These are phyloP conservation scores for Tigriopus californicus DNA, from an alignment of 2,888 invertebrate genomes.

Conservation along the genomic window DNA sequence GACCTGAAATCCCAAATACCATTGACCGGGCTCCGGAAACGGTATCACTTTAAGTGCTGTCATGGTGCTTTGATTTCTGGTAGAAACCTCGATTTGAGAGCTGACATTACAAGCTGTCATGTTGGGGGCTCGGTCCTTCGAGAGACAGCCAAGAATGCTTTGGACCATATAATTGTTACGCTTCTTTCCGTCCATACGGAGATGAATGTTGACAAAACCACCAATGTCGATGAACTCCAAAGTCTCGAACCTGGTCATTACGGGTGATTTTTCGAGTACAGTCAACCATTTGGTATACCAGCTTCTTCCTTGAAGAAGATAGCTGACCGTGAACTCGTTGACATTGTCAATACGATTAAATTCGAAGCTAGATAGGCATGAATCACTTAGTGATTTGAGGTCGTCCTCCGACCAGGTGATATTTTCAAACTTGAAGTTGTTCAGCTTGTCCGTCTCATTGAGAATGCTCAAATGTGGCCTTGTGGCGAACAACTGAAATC, in stretches of 20 bases:
- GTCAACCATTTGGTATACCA: conserved; percentile 32
- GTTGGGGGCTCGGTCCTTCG: background rate
- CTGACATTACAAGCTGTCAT: background rate
- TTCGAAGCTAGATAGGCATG: conserved; percentile 29
- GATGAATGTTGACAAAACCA: conserved; percentile 30
- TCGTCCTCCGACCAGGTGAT: background rate
- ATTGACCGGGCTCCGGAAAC: conserved; percentile 32
- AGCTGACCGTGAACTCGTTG: conserved; percentile 31
- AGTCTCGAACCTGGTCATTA: conserved; percentile 27
- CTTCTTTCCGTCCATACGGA: conserved; percentile 26
- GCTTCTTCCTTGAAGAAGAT: conserved; percentile 30
- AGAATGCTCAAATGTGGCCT: conserved; percentile 17
- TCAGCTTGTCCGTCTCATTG: conserved; percentile 20
- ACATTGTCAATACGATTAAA: conserved; percentile 30
- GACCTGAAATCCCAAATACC: conserved; percentile 30
- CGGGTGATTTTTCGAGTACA: conserved; percentile 27
- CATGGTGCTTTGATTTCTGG: background rate
- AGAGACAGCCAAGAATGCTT: background rate
- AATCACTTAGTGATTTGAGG: conserved; percentile 18
- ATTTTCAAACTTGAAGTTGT: conserved; percentile 10
- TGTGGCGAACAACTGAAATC: background rate
- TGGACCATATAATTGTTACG: conserved; percentile 19
- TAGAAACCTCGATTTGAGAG: background rate
- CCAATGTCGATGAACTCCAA: conserved; percentile 32
- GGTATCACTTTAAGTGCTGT: conserved; percentile 24